A percentile compares a stretch with the other conserved stretches of the same genome.
These are phyloP conservation scores for Circaetus gallicus DNA, from an alignment of 2,113 vertebrate species.

Conservation along the genomic window DNA sequence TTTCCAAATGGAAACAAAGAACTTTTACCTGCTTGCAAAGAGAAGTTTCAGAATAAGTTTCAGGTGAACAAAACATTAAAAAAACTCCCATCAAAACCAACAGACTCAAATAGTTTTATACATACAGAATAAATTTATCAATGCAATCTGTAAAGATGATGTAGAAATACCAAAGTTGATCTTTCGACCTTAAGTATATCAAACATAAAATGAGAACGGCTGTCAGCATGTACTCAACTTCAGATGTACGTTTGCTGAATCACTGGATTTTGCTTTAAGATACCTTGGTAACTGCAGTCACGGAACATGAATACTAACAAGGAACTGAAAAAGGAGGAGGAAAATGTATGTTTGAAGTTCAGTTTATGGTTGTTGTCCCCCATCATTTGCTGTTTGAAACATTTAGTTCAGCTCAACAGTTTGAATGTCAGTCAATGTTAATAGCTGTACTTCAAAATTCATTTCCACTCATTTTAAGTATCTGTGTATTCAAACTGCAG, in stretches of 20 bases:
- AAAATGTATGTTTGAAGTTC: background rate
- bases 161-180: background rate
- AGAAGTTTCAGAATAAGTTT: background rate
- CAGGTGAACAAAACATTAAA: background rate
- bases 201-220: background rate
- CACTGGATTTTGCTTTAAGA: background rate
- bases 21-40: background rate
- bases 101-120: background rate
- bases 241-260: background rate
- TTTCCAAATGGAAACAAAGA: conserved; percentile 19
- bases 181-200: background rate
- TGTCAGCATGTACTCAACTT: background rate
- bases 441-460: background rate
- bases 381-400: background rate
- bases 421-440: background rate
- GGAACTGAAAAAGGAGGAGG: background rate
- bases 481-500: background rate
- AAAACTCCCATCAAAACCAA: background rate
- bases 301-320: background rate
- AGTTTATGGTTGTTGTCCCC: background rate
- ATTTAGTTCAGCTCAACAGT: background rate
- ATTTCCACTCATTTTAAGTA: background rate
- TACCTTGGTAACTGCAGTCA: background rate
- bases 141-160: background rate
- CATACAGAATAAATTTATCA: background rate